Conservation (phyloP, 2,888 invertebrate genomes). For the Ischnus inquisitorius region DNA sequence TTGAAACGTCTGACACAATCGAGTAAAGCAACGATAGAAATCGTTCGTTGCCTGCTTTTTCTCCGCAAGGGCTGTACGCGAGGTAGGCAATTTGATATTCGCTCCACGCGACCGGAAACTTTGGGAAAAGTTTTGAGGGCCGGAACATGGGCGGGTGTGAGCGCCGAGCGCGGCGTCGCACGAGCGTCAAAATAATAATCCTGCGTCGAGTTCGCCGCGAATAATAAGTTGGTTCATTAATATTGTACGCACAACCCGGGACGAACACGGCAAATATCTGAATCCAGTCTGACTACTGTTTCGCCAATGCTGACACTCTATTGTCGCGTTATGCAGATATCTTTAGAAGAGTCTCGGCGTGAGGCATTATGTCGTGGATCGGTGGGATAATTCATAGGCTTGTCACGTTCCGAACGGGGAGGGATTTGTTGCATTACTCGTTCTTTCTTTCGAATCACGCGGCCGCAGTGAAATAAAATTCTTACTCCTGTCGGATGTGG, state of each 20-base stretch:
- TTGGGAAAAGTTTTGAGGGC: constrained; percentile 59
- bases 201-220: constrained; percentile 67
- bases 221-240: constrained; percentile 76
- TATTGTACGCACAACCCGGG: constrained; percentile 52
- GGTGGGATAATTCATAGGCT: constrained; percentile 66
- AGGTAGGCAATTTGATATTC: constrained; percentile 78
- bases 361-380: constrained; percentile 54
- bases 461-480: constrained; percentile 33
- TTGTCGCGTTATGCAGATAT: constrained; percentile 71
- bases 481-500: constrained; percentile 24
- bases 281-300: constrained; percentile 29
- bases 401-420: constrained; percentile 63
- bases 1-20: background rate
- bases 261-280: constrained; percentile 56
- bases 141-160: background rate
- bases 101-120: constrained; percentile 73
- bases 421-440: constrained; percentile 50
- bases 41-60: constrained; percentile 36
- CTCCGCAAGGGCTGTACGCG: constrained; percentile 51
- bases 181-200: constrained; percentile 76
- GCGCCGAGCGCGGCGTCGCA: constrained; percentile 20
- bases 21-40: constrained; percentile 30
- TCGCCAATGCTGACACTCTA: constrained; percentile 64
- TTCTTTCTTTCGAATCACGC: constrained; percentile 15
- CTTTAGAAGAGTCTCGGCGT: constrained; percentile 40